These are phyloP conservation scores for Corythornis leucogaster DNA, from an alignment of 2,797 vertebrate genomes.

Conservation along the genomic window DNA sequence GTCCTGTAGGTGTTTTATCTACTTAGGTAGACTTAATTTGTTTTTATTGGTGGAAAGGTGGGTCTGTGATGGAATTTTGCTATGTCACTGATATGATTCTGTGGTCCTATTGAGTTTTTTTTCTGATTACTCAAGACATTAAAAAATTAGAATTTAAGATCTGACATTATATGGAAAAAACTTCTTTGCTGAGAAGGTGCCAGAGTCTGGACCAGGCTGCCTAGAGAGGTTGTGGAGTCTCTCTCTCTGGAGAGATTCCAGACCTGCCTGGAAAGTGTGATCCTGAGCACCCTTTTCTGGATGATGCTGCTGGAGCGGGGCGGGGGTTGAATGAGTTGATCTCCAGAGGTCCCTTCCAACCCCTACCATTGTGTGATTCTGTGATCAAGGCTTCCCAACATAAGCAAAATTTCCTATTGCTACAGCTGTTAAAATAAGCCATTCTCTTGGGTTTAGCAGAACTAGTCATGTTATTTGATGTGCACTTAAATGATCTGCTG, in stretches of 20 bases:
- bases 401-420: not conserved
- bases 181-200: no score
- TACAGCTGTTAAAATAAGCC: not conserved
- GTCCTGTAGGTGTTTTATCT: not conserved
- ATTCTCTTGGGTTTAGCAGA: not conserved
- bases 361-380: not conserved
- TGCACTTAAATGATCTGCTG: not conserved
- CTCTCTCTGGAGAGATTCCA: no score
- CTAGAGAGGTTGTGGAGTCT: no score
- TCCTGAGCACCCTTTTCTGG: no score
- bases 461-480: not conserved
- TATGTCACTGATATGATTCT: not conserved
- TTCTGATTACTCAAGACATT: not conserved
- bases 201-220: no score
- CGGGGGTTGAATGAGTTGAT: no score
- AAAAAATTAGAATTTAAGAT: not conserved
- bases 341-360: not conserved
- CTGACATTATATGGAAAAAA: not conserved
- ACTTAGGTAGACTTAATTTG: not conserved
- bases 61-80: not conserved
- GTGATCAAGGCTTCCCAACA: not conserved
- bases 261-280: no score
- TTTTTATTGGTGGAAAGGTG: not conserved
- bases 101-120: not conserved
- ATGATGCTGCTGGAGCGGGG: no score